Evolutionary conservation across 2,797 vertebrate genomes (phyloP).

Genomic region (Paramormyrops hopkinsi): DNA sequence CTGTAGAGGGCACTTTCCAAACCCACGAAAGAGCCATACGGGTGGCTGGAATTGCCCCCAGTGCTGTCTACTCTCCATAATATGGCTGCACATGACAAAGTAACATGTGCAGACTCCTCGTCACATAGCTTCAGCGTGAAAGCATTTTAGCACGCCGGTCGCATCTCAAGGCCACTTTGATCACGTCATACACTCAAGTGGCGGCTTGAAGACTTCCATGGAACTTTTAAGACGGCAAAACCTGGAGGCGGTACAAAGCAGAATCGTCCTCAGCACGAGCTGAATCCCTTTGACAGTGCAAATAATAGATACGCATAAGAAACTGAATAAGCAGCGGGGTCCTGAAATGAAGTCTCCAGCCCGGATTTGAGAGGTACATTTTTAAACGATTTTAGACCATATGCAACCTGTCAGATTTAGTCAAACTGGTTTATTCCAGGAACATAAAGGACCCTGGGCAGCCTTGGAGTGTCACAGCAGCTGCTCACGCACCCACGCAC

Average conservation of each 20-base stretch:
- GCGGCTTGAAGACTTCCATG: background rate
- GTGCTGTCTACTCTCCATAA: background rate
- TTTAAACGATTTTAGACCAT: constrained; percentile 3
- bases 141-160: background rate
- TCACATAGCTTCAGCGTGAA: background rate
- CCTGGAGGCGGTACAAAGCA: constrained; percentile 1
- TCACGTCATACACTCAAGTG: background rate
- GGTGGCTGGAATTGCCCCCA: background rate
- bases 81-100: background rate
- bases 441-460: background rate
- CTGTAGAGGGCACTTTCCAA: background rate
- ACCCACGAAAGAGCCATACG: background rate
- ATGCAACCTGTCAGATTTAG: background rate
- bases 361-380: background rate
- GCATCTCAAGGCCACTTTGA: constrained; percentile 8
- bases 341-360: background rate
- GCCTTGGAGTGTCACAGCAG: background rate
- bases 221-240: background rate
- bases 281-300: constrained; percentile 1
- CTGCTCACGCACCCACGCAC: background rate
- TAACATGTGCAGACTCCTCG: background rate
- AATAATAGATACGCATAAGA: constrained; percentile 12
- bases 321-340: constrained; percentile 7
- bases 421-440: background rate
- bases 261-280: background rate